phyloP scores from a whole-genome alignment of 2,797 vertebrate genomes.

The Leuciscus waleckii region DNA sequence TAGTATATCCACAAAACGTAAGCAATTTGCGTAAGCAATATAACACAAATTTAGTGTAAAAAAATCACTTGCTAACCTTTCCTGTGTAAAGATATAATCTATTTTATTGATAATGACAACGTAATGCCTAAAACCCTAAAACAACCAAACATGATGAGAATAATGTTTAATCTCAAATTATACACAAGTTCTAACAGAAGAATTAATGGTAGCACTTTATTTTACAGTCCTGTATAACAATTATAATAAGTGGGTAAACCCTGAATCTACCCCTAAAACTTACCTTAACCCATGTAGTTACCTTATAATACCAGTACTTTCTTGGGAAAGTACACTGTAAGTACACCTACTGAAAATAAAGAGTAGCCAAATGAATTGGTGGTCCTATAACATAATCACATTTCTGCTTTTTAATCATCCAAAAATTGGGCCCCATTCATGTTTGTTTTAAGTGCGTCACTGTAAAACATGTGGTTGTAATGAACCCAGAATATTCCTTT shows the following conservation, averaged over 20 bases:
- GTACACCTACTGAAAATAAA: too few relatives aligned
- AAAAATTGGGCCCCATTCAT: neutral
- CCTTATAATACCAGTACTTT: too few relatives aligned
- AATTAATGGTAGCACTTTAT: too few relatives aligned
- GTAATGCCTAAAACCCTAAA: neutral
- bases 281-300: too few relatives aligned
- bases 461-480: too few relatives aligned
- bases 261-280: too few relatives aligned
- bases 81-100: neutral
- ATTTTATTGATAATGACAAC: neutral
- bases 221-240: too few relatives aligned
- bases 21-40: neutral
- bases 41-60: neutral
- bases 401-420: neutral
- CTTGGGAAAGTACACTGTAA: too few relatives aligned
- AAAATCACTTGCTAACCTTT: neutral
- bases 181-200: neutral
- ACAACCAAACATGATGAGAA: neutral
- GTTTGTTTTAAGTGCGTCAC: neutral
- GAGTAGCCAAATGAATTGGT: too few relatives aligned
- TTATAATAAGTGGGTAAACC: too few relatives aligned
- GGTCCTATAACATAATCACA: neutral
- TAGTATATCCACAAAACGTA: neutral
- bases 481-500: conserved; percentile 5
- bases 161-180: too few relatives aligned